Percentiles rank a stretch among this genome's conserved stretches.
These are phyloP conservation scores for Nowickia ferox DNA, from an alignment of 2,888 invertebrate genomes.

Conservation along the genomic window DNA sequence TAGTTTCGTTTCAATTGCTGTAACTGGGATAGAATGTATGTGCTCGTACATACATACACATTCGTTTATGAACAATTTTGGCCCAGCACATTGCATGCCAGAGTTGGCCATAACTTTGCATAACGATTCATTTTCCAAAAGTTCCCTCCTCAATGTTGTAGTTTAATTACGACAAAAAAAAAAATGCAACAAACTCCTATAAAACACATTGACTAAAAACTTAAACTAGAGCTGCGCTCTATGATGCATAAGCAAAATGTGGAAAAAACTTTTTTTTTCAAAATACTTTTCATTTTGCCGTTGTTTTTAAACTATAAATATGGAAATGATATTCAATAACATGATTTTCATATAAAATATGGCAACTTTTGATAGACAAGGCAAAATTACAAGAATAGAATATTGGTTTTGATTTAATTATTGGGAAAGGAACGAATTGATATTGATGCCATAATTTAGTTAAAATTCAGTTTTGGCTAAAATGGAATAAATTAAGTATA, in stretches of 20 bases:
- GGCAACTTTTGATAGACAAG: conserved; percentile 64
- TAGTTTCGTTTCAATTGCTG: conserved; percentile 62
- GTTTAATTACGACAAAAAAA: conserved; percentile 63
- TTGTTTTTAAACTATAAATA: conserved; percentile 65
- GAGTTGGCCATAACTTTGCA: conserved; percentile 61
- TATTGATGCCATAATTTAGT: conserved; percentile 50
- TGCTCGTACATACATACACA: background rate
- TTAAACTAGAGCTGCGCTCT: conserved; percentile 37
- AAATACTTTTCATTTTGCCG: conserved; percentile 42
- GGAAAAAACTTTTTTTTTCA: conserved; percentile 5
- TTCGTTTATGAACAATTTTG: conserved; percentile 38
- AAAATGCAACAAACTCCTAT: background rate
- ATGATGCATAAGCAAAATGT: conserved; percentile 39
- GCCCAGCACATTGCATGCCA: conserved; percentile 47
- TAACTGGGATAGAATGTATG: background rate
- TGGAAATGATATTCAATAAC: conserved; percentile 71
- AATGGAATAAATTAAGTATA: background rate
- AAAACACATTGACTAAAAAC: conserved; percentile 3
- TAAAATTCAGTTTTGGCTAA: conserved; percentile 13
- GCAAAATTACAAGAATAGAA: conserved; percentile 29
- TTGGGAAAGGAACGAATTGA: conserved; percentile 27
- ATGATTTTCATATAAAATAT: conserved; percentile 69
- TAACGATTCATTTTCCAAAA: conserved; percentile 68
- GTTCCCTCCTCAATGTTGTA: conserved; percentile 70
- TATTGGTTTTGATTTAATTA: conserved; percentile 57